phyloP scores from a whole-genome alignment of 2,888 invertebrate species.

The Listrodromus nycthemerus region DNA sequence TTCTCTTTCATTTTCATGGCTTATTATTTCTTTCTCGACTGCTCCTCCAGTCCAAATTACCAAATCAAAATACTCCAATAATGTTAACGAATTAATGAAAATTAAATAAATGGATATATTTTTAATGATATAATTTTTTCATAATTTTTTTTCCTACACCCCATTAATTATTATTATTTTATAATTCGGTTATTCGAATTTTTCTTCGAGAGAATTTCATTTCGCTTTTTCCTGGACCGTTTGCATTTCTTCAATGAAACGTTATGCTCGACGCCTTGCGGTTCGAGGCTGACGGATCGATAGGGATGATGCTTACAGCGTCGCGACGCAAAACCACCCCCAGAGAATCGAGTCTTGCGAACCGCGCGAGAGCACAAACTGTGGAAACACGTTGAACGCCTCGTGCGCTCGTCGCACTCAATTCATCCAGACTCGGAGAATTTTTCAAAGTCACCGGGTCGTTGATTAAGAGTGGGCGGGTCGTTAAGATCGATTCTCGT shows the following conservation, averaged over 20 bases:
- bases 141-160: too few species aligned
- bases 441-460: conserved; percentile 24
- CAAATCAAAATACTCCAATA: too few species aligned
- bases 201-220: conserved; percentile 7
- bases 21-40: conserved; percentile 31
- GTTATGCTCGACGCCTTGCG: conserved; percentile 41
- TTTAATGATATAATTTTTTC: too few species aligned
- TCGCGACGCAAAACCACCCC: conserved; percentile 51
- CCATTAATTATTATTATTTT: too few species aligned
- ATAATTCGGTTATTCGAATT: neutral
- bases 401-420: neutral
- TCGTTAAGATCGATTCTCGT: neutral
- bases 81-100: too few species aligned
- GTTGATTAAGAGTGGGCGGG: conserved; percentile 25
- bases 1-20: conserved; percentile 24
- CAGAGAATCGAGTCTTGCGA: conserved; percentile 22
- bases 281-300: conserved; percentile 54
- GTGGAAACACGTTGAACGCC: conserved; percentile 25
- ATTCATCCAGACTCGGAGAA: neutral
- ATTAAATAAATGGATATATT: too few species aligned
- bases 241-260: conserved; percentile 21
- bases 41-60: conserved; percentile 38
- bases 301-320: conserved; percentile 62
- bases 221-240: conserved; percentile 13
- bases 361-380: conserved; percentile 24